Evolutionary conservation across 2,113 vertebrate genomes (phyloP), one percentile per base, ranked within the genome.

Genomic region (Apteryx mantelli): DNA sequence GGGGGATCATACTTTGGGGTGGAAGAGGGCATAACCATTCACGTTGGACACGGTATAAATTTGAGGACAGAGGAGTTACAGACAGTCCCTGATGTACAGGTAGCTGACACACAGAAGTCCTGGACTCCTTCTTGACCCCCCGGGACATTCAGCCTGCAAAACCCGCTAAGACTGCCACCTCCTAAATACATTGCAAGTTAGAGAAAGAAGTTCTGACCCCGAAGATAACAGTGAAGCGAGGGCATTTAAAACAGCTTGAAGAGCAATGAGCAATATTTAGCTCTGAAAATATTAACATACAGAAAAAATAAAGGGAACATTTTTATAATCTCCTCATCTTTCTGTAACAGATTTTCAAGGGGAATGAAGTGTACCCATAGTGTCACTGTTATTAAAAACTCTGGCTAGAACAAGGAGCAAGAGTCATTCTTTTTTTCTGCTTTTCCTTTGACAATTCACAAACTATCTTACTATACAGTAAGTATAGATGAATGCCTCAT

Each of bases 361-460:
- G 28, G 58, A 93, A 94, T 58, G 76, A 94, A 82, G 76, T 26
- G 58, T 86, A 73, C 48, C 48, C 75, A 55, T 32, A 56, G 9
- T 6, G 4, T 52, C 65, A 78, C 9, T 69, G 77, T 75, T 89
- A 75, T 76, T 84, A 97, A 79, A 96, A 94, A 40, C 11, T 8
- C 75, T 70, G 87, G 65, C 70, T 93, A 75, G 52, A 82, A 68
- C 66, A 91, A 82, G 20, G 40, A 94, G 30, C 7, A 58, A 53
- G 46, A 92, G 86, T 81, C 77, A 13, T 83, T 81, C 73, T 77
- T 88, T 93, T 87, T 44, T 86, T 93, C 46, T 82, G 76, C 40
- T 82, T 88, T 91, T 95, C 53, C 50, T 88, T 71, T 75, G 77
- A 95, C 80, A 74, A 40, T 81, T 93, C 53, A 77, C 46, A 70